Base-by-base conservation (phyloP, 2,888 invertebrate species). In the Archips crataeganus region DNA sequence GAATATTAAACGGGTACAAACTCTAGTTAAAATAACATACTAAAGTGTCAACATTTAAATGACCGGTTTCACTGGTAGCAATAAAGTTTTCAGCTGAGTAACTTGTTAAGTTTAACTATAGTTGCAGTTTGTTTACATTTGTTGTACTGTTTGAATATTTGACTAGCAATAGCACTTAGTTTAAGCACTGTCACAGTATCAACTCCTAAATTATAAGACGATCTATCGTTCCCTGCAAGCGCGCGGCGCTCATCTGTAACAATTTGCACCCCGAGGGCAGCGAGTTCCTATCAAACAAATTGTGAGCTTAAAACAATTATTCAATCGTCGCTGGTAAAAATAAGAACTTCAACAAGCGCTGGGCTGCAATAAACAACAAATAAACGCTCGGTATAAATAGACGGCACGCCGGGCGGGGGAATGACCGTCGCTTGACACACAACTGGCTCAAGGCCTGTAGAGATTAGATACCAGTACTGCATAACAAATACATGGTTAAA, bases 401-500 rank as follows among this genome's bases (percentile, higher is more conserved):
- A 81, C 85, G 84, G 84, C 82, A 86, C 87, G 85, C 84, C 81
- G 81, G 79, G 77, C 85, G 85, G 93, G 90, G 85, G 90, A 94
- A 92, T 90, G 93, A 94, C 94, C 94, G 93, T 82, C 85, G 86
- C 86, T 90, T 93, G 94, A 93, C 94, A 94, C 88, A 92, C 89
- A 92, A 92, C 88, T 87, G 85, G 93, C 93, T 90, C 94, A 94
- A 94, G 94, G 94, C 88, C 92, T 85, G 87, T 77, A 81, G 84
- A 91, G 94, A 94, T 94, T 93, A 93, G 93, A 94, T 94, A 93
- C 91, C 86, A 85, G 82, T 84, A 82, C 76, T 84, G 89, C 89
- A 90, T 91, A 89, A 90, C 91, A 90, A 91, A 83, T 78, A 82
- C 78, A 80, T 45, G 62, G 80, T 83, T 78, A 82, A 84, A 49